phyloP scores from a whole-genome alignment of 1,140 invertebrate species.

The Procambarus virginalis region DNA sequence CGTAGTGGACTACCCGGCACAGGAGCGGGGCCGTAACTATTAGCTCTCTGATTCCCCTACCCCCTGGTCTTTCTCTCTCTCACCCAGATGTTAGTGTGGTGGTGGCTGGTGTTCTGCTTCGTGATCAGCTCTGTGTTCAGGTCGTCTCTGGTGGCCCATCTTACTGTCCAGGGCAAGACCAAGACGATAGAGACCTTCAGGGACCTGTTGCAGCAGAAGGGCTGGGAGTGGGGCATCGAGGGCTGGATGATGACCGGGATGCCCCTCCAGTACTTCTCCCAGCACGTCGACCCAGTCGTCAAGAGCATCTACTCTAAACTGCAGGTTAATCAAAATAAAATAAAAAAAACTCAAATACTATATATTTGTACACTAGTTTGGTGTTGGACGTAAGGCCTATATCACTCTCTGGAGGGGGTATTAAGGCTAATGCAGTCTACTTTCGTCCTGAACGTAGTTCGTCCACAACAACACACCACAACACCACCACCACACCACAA shows the following conservation, averaged over 20 bases:
- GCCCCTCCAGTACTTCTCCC: conserved; percentile 1
- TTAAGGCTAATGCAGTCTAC: no score
- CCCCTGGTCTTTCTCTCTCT: no score
- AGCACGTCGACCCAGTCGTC: background rate
- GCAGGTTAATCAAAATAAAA: background rate
- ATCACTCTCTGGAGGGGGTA: no score
- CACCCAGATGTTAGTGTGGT: conserved; percentile 9
- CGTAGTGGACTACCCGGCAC: no score
- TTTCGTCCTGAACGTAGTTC: no score
- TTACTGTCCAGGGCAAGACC: background rate
- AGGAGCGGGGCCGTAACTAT: no score
- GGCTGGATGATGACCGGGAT: background rate
- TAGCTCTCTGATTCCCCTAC: no score
- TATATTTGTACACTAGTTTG: no score
- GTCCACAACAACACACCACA: no score
- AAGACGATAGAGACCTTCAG: background rate
- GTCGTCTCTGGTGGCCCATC: conserved; percentile 26
- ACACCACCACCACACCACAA: no score
- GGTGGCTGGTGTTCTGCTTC: conserved; percentile 23
- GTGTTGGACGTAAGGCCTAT: no score
- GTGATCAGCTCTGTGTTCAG: conserved; percentile 15
- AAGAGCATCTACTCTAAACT: background rate
- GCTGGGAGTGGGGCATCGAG: conserved; percentile 21
- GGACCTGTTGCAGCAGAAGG: background rate
- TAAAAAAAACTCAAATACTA: no score